Evolutionary conservation across 2,797 vertebrate species (phyloP).

Genomic region (Lutjanus campechanus): DNA sequence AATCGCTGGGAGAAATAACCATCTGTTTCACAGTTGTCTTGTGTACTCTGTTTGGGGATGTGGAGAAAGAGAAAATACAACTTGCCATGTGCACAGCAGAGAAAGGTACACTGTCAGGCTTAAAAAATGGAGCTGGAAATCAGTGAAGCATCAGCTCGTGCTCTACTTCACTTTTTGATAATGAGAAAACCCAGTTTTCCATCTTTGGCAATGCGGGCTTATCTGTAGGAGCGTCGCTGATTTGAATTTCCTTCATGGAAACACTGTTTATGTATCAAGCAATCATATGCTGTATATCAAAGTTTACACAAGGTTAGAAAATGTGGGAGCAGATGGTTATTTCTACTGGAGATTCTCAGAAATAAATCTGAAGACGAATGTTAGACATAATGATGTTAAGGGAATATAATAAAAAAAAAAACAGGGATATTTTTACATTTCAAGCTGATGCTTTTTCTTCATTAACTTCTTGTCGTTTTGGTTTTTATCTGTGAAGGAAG

Average conservation of each 20-base stretch:
- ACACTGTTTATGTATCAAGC: slow-evolving; percentile 31
- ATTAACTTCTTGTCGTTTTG: slow-evolving; percentile 24
- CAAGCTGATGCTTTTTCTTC: slow-evolving; percentile 28
- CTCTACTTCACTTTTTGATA: slow-evolving; percentile 54
- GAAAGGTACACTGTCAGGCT: slow-evolving; percentile 46
- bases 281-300: slow-evolving; percentile 31
- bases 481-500: slow-evolving; percentile 28
- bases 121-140: slow-evolving; percentile 42
- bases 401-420: slow-evolving; percentile 8
- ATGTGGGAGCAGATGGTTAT: slow-evolving; percentile 22
- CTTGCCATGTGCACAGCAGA: slow-evolving; percentile 47
- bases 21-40: slow-evolving; percentile 70
- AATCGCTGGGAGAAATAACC: slow-evolving; percentile 61
- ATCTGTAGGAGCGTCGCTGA: slow-evolving; percentile 18
- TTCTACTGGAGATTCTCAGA: background rate
- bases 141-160: slow-evolving; percentile 51
- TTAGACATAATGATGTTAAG: slow-evolving; percentile 12
- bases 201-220: slow-evolving; percentile 34
- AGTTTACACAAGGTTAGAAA: slow-evolving; percentile 27
- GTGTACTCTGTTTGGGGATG: slow-evolving; percentile 53
- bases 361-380: slow-evolving; percentile 21
- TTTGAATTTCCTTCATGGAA: slow-evolving; percentile 41
- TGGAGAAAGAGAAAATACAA: slow-evolving; percentile 56
- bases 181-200: slow-evolving; percentile 51
- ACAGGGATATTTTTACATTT: slow-evolving; percentile 6